These are phyloP conservation scores for Pachycephus smyrnensis DNA, from an alignment of 2,888 invertebrate species.

Conservation along the genomic window DNA sequence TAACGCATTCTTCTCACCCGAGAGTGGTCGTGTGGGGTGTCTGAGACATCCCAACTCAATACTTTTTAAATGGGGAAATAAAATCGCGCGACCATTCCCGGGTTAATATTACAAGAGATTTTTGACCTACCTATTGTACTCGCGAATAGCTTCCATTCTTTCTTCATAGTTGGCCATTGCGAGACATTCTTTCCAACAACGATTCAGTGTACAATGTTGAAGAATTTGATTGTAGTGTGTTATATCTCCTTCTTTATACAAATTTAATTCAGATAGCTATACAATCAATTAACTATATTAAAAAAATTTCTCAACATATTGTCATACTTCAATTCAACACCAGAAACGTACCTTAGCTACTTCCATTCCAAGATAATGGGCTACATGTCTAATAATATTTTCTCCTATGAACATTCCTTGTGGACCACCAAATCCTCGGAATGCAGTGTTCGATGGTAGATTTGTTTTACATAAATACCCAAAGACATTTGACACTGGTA, in stretches of 20 bases:
- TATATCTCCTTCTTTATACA: slow-evolving; percentile 81
- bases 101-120: slow-evolving; percentile 5
- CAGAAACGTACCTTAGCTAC: slow-evolving; percentile 71
- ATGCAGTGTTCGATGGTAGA: slow-evolving; percentile 92
- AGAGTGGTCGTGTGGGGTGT: too few species aligned
- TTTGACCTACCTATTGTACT: slow-evolving; percentile 77
- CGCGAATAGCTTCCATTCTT: slow-evolving; percentile 72
- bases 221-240: slow-evolving; percentile 85
- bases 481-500: slow-evolving; percentile 78
- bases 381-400: slow-evolving; percentile 81
- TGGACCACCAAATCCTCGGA: slow-evolving; percentile 92
- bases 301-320: not conserved
- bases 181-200: slow-evolving; percentile 86
- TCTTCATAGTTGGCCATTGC: slow-evolving; percentile 74
- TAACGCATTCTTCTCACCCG: slow-evolving; percentile 8
- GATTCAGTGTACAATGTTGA: slow-evolving; percentile 76
- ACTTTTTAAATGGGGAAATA: not conserved
- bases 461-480: slow-evolving; percentile 89
- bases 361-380: slow-evolving; percentile 76
- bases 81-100: too few species aligned
- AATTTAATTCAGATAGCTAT: slow-evolving; percentile 75
- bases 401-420: slow-evolving; percentile 92
- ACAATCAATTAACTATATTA: slow-evolving; percentile 7
- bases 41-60: too few species aligned
- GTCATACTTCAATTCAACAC: not conserved